These are phyloP conservation scores for Lasiurus cinereus DNA, from an alignment of 2,113 vertebrate genomes.

Conservation along the genomic window DNA sequence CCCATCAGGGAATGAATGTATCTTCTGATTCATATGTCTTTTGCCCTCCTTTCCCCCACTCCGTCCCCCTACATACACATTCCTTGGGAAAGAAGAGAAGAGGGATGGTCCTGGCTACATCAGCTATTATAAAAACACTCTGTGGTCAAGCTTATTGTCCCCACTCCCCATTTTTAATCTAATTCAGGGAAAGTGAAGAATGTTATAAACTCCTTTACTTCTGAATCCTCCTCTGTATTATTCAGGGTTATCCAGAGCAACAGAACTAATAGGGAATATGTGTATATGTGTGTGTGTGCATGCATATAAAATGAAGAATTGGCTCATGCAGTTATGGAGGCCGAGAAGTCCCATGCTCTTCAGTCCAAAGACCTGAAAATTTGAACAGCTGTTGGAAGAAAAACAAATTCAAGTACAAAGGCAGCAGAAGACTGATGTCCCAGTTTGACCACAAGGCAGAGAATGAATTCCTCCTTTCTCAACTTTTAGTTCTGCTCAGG, in stretches of 20 bases:
- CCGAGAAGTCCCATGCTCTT: neutral
- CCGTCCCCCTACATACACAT: neutral
- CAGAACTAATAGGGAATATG: neutral
- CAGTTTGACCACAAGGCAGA: neutral
- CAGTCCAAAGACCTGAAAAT: neutral
- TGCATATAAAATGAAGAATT: neutral
- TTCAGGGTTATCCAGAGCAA: neutral
- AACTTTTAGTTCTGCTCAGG: neutral
- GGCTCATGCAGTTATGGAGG: neutral
- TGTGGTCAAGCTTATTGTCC: neutral
- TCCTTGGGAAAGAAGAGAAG: neutral
- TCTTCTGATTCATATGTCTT: neutral
- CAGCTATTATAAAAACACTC: neutral
- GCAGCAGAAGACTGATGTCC: neutral
- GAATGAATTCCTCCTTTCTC: neutral
- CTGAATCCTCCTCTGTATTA: neutral
- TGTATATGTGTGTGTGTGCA: neutral
- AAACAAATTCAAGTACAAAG: neutral
- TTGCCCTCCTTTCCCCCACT: neutral
- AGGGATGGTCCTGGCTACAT: neutral
- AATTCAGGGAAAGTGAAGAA: neutral
- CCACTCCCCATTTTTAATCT: neutral
- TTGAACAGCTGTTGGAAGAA: accelerated
- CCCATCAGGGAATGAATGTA: neutral
- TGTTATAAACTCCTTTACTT: neutral